phyloP scores from a whole-genome alignment of 2,113 vertebrate species.

The Tragelaphus buxtoni region DNA sequence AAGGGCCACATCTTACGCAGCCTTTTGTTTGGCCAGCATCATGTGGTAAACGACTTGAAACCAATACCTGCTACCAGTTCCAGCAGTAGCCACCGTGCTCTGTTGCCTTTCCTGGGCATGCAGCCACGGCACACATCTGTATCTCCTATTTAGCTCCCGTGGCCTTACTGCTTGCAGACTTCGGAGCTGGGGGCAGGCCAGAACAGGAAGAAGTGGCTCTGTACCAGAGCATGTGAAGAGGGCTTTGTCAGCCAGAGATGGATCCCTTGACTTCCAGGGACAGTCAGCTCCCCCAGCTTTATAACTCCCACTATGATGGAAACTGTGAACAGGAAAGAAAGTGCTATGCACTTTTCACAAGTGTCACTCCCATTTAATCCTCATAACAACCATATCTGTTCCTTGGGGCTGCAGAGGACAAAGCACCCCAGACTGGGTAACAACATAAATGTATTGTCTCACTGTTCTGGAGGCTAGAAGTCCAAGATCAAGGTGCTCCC shows the following conservation, averaged over 20 bases:
- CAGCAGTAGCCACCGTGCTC: not conserved
- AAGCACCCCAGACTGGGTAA: not conserved
- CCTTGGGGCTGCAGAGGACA: not conserved
- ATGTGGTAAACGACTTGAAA: not conserved
- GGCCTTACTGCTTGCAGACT: not conserved
- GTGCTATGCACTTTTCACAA: not conserved
- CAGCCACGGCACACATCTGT: not conserved
- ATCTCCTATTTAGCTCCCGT: not conserved
- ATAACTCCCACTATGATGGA: not conserved
- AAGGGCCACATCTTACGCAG: not conserved
- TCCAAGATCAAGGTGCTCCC: not conserved
- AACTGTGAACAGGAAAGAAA: not conserved
- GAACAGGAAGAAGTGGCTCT: not conserved
- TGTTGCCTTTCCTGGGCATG: not conserved
- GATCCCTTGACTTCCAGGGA: not conserved
- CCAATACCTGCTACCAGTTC: not conserved
- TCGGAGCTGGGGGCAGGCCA: not conserved
- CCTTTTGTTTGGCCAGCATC: not conserved
- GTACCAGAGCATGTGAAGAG: not conserved
- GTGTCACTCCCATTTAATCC: not conserved
- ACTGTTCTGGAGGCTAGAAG: not conserved
- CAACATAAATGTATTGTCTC: not conserved
- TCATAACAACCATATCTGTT: not conserved
- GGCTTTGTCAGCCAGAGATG: not conserved
- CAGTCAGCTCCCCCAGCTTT: not conserved